Percentiles rank a stretch among this genome's conserved stretches.
Conservation (phyloP, 2,888 invertebrate genomes). For the Acanthosoma haemorrhoidale region DNA sequence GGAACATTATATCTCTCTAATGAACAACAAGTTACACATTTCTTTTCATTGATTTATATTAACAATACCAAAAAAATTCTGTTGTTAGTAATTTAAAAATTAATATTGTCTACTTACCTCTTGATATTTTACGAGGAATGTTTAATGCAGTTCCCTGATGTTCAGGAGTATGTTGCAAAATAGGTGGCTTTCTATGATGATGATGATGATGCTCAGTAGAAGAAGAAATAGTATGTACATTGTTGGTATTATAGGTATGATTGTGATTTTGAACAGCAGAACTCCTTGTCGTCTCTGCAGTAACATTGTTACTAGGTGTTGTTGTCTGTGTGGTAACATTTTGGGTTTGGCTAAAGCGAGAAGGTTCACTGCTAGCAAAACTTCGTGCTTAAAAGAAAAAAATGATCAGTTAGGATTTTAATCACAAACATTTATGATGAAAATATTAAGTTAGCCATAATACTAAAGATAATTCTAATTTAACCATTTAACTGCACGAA, state of each 20-base stretch:
- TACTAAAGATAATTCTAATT: no score
- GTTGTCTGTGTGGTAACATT: constrained; percentile 17
- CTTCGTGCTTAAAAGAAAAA: constrained; percentile 22
- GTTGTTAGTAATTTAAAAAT: not conserved
- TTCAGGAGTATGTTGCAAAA: constrained; percentile 15
- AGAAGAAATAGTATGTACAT: not conserved
- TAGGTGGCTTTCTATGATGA: constrained; percentile 28
- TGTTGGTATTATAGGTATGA: not conserved
- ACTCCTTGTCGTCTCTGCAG: not conserved
- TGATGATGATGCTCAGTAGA: constrained; percentile 1
- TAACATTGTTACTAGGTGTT: not conserved
- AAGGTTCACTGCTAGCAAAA: constrained; percentile 21
- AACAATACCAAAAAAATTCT: no score
- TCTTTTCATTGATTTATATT: no score
- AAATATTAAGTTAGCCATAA: no score
- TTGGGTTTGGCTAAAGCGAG: not conserved
- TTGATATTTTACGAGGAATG: constrained; percentile 21
- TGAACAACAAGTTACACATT: no score
- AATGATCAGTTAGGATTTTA: no score
- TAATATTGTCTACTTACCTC: not conserved
- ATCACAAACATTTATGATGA: no score
- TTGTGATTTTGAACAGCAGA: not conserved
- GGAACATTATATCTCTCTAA: no score
- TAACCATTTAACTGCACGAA: no score
- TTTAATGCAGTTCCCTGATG: constrained; percentile 15